Percentiles rank a stretch among this genome's conserved stretches.
phyloP scores from a whole-genome alignment of 2,113 vertebrate genomes.

The Nibea coibor region DNA sequence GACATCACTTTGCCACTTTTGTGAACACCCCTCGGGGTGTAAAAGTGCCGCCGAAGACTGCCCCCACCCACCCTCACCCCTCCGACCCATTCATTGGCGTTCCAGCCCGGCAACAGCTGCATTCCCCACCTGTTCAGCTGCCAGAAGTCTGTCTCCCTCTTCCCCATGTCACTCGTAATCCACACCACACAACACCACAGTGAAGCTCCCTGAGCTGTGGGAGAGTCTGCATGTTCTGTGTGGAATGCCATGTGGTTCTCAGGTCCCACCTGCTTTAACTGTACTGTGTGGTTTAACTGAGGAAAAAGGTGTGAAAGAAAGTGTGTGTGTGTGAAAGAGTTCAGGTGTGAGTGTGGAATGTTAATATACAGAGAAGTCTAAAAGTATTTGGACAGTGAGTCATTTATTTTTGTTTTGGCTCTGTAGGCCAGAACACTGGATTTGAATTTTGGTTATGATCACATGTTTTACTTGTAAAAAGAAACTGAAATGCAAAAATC shows the following conservation, averaged over 20 bases:
- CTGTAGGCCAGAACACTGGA: conserved; percentile 4
- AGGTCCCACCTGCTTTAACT: conserved; percentile 67
- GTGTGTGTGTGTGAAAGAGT: conserved; percentile 42
- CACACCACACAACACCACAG: conserved; percentile 53
- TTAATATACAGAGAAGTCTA: conserved; percentile 21
- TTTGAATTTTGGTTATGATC: conserved; percentile 13
- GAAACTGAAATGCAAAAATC: neutral
- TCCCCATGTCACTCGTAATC: conserved; percentile 45
- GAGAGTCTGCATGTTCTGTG: conserved; percentile 79
- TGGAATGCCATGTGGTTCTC: conserved; percentile 70
- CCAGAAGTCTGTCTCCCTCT: conserved; percentile 55
- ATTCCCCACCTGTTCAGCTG: conserved; percentile 66
- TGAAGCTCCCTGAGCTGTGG: conserved; percentile 53
- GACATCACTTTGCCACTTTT: conserved; percentile 76
- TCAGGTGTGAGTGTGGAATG: conserved; percentile 40
- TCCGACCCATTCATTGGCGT: conserved; percentile 47
- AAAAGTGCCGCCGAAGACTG: conserved; percentile 67
- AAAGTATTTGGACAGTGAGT: conserved; percentile 51
- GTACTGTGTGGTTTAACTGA: conserved; percentile 53
- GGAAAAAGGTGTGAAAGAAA: conserved; percentile 12
- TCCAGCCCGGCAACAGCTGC: conserved; percentile 57
- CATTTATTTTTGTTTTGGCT: conserved; percentile 38
- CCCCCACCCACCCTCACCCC: conserved; percentile 22
- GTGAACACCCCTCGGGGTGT: conserved; percentile 56
- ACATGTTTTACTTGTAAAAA: neutral